Conservation (phyloP, 1,140 invertebrate species). For the Temnothorax longispinosus region DNA sequence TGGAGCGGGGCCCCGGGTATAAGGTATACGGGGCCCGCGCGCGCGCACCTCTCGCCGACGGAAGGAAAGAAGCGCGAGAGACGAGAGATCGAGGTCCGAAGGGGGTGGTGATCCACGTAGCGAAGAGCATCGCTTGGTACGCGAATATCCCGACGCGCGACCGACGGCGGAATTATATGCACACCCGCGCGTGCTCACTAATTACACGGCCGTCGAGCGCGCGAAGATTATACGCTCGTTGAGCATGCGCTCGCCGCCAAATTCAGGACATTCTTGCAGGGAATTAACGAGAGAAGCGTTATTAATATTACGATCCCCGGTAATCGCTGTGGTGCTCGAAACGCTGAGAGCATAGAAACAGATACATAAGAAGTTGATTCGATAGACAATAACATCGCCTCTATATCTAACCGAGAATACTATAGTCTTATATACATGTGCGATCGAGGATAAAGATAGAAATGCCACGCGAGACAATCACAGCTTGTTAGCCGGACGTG, state of each 20-base stretch:
- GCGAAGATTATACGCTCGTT: slow-evolving; percentile 68
- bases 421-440: background rate
- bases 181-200: slow-evolving; percentile 60
- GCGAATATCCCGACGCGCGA: slow-evolving; percentile 52
- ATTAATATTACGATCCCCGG: background rate
- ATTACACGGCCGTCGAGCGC: slow-evolving; percentile 73
- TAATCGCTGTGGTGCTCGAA: background rate
- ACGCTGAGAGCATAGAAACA: background rate
- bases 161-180: slow-evolving; percentile 67
- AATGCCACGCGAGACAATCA: slow-evolving; percentile 16
- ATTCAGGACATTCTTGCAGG: slow-evolving; percentile 14
- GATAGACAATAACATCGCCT: background rate
- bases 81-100: slow-evolving; percentile 21
- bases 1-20: slow-evolving; percentile 32
- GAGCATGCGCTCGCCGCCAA: slow-evolving; percentile 20
- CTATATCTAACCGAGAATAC: background rate
- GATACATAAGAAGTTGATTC: background rate
- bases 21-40: slow-evolving; percentile 1
- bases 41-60: slow-evolving; percentile 18
- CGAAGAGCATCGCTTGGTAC: slow-evolving; percentile 41
- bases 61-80: slow-evolving; percentile 36
- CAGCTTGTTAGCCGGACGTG: slow-evolving; percentile 35
- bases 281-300: slow-evolving; percentile 20
- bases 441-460: slow-evolving; percentile 34
- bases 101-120: slow-evolving; percentile 18